These are phyloP conservation scores for Meriones psammophilus DNA, from an alignment of 2,797 vertebrate genomes.

Conservation along the genomic window DNA sequence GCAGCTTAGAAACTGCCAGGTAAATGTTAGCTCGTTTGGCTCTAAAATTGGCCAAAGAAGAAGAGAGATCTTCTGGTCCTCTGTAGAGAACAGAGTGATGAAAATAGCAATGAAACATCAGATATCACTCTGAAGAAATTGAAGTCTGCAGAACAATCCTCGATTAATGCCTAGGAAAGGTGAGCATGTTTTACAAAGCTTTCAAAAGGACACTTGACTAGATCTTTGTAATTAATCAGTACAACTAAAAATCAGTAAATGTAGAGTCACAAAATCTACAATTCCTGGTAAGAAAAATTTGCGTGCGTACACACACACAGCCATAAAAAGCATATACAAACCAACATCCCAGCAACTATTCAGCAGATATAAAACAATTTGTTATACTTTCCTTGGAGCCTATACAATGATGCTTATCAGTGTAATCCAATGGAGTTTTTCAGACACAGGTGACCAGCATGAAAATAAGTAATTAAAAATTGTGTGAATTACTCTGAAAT, in stretches of 20 bases:
- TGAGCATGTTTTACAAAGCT: neutral
- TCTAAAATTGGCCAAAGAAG: neutral
- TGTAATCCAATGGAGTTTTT: neutral
- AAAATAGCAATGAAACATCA: neutral
- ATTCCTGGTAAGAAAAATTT: neutral
- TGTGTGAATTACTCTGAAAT: neutral
- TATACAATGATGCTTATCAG: neutral
- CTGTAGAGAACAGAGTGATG: neutral
- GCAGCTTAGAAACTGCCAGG: neutral
- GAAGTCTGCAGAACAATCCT: neutral
- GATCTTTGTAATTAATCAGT: neutral
- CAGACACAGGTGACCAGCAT: neutral
- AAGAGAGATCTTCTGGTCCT: neutral
- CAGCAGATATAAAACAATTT: neutral
- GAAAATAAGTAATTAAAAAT: neutral
- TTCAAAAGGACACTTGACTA: neutral
- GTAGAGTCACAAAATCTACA: neutral
- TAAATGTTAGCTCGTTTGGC: neutral
- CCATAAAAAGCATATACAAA: neutral
- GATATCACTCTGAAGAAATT: conserved; percentile 22
- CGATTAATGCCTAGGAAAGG: conserved; percentile 5
- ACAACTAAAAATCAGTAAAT: conserved; percentile 41
- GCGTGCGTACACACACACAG: neutral
- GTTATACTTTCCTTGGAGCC: neutral
- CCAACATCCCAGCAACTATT: neutral